phyloP scores from a whole-genome alignment of 1,140 invertebrate genomes.

The Penaeus japonicus region DNA sequence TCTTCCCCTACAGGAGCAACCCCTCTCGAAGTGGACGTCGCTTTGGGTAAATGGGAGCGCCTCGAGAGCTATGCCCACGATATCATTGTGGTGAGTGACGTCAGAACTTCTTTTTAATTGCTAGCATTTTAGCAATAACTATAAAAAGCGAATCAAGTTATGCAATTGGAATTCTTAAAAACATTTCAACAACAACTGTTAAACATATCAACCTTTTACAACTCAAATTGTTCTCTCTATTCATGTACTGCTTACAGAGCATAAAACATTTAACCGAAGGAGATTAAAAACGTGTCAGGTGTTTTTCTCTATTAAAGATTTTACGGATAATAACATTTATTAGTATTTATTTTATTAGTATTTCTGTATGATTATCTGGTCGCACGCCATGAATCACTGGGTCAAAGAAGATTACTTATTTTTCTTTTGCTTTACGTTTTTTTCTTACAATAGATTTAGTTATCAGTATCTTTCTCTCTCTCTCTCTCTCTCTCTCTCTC shows the following conservation, averaged over 20 bases:
- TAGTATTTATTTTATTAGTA: not conserved
- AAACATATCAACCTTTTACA: not conserved
- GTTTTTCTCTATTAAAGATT: no score
- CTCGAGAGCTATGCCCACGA: slow-evolving; percentile 66
- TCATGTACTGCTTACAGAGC: no score
- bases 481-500: no score
- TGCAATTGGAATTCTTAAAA: not conserved
- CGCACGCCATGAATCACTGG: slow-evolving; percentile 68
- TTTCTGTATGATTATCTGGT: not conserved
- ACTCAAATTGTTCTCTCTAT: not conserved
- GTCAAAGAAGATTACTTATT: slow-evolving; percentile 61
- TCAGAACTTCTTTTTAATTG: not conserved
- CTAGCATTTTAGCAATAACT: no score
- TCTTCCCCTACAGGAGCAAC: not conserved
- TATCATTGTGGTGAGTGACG: slow-evolving; percentile 60
- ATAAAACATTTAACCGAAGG: no score
- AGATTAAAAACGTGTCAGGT: no score
- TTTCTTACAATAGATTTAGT: no score
- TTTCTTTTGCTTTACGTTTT: no score
- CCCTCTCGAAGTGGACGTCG: slow-evolving; percentile 70
- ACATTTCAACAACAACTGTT: not conserved
- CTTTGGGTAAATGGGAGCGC: slow-evolving; percentile 77
- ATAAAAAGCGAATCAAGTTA: no score
- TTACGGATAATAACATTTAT: not conserved
- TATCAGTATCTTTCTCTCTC: no score